Evolutionary conservation across 2,888 invertebrate genomes (phyloP).

Genomic region (Scaptomyza parva): DNA sequence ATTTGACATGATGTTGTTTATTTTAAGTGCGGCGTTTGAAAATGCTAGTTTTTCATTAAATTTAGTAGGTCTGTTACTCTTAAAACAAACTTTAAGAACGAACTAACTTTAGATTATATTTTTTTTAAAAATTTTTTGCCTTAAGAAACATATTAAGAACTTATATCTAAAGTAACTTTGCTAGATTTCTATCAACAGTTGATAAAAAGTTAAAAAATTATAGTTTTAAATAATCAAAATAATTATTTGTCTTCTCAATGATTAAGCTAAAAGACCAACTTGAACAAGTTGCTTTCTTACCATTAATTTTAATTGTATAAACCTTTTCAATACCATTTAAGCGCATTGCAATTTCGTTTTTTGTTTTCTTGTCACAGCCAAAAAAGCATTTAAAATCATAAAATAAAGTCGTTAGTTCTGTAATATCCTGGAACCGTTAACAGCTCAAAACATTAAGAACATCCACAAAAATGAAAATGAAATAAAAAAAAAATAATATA

Average conservation of each 20-base stretch:
- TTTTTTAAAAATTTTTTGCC: too few species aligned
- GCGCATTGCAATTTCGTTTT: background rate
- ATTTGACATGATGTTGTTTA: background rate
- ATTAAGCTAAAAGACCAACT: background rate
- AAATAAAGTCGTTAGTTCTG: slow-evolving; percentile 30
- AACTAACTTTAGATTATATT: too few species aligned
- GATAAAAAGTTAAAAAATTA: too few species aligned
- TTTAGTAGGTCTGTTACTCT: too few species aligned
- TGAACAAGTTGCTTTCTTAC: background rate
- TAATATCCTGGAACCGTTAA: slow-evolving; percentile 7
- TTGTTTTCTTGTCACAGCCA: background rate
- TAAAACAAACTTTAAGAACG: too few species aligned
- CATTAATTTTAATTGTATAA: slow-evolving; percentile 5
- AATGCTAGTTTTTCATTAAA: background rate
- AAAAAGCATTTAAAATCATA: slow-evolving; percentile 5
- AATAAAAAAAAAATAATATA: background rate
- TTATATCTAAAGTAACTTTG: too few species aligned
- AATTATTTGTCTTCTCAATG: background rate
- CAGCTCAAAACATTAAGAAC: slow-evolving; percentile 21
- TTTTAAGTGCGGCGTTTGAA: background rate
- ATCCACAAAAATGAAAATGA: too few species aligned
- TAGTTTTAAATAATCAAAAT: too few species aligned
- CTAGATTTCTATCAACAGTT: too few species aligned
- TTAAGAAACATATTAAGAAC: too few species aligned
- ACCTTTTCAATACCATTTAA: background rate